phyloP scores from a whole-genome alignment of 2,888 invertebrate genomes.

The Thecophora atra region DNA sequence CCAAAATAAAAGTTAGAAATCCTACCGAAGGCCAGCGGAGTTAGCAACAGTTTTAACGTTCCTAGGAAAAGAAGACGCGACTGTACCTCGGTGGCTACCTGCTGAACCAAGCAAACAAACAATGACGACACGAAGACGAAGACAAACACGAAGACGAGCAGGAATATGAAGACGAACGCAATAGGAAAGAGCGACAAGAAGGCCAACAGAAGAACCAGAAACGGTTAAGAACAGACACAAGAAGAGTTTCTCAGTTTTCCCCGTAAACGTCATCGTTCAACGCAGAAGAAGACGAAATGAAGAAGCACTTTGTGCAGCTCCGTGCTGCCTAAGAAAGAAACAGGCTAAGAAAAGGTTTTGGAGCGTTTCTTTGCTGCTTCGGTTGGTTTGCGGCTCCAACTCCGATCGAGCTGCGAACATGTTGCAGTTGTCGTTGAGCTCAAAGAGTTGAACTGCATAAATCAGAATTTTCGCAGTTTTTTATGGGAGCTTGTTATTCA shows the following conservation, averaged over 20 bases:
- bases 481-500: too few species aligned
- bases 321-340: neutral
- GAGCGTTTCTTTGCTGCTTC: too few species aligned
- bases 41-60: neutral
- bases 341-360: neutral
- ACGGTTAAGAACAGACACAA: neutral
- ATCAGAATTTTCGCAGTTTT: too few species aligned
- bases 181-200: neutral
- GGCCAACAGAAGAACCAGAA: neutral
- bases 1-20: too few species aligned
- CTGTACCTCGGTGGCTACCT: slow-evolving; percentile 19
- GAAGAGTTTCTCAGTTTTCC: slow-evolving; percentile 13
- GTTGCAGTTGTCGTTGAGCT: too few species aligned
- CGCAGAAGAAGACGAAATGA: neutral
- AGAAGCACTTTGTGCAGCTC: neutral
- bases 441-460: too few species aligned
- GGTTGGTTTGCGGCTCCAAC: neutral
- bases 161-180: neutral
- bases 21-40: too few species aligned
- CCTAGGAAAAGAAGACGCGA: slow-evolving; percentile 32
- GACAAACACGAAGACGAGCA: neutral
- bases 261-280: slow-evolving; percentile 16
- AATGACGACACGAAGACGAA: slow-evolving; percentile 48
- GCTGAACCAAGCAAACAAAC: slow-evolving; percentile 46
- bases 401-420: too few species aligned